These are phyloP conservation scores for Euzophera pinguis DNA, from an alignment of 2,888 invertebrate genomes.

Conservation along the genomic window DNA sequence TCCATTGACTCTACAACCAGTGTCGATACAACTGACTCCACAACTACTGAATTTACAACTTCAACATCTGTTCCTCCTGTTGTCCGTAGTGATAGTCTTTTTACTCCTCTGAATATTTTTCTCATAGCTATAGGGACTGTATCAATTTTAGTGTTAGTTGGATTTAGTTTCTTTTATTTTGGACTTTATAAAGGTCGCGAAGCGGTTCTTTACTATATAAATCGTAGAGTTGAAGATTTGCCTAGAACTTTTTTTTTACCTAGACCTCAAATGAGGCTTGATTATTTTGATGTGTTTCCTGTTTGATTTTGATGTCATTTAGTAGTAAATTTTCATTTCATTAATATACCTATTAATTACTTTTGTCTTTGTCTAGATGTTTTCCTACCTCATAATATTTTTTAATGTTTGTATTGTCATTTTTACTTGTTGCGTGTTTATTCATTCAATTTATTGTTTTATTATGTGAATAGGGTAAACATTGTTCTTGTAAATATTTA, in stretches of 20 bases:
- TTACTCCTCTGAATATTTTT: neutral
- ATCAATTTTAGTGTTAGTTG: neutral
- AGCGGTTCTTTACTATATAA: neutral
- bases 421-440: no score
- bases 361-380: no score
- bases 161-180: slow-evolving; percentile 1
- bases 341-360: no score
- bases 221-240: neutral
- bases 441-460: no score
- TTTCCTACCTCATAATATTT: no score
- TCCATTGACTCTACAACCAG: neutral
- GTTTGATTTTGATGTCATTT: neutral
- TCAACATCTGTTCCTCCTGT: neutral
- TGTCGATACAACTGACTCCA: neutral
- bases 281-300: neutral
- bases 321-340: no score
- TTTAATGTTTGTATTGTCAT: no score
- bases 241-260: neutral
- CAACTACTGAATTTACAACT: neutral
- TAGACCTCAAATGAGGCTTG: neutral
- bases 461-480: no score
- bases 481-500: no score
- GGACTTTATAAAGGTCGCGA: neutral
- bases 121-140: neutral
- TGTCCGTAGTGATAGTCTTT: neutral